Conservation (phyloP, 2,888 invertebrate species). For the Tupiocoris notatus region DNA sequence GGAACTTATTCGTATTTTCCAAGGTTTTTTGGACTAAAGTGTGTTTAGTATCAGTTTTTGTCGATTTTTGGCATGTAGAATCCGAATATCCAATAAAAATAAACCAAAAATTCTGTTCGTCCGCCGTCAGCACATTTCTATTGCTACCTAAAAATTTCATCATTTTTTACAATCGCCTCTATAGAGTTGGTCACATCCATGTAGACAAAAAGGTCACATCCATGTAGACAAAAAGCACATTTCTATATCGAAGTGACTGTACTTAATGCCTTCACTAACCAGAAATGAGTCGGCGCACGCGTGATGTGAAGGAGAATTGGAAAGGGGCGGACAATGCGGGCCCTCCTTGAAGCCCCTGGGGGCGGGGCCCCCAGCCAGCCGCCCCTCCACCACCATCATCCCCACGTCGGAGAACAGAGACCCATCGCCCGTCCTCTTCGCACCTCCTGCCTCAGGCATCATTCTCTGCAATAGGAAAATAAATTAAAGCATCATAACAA, state of each 20-base stretch:
- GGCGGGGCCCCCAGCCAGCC: slow-evolving; percentile 47
- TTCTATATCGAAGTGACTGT: neutral
- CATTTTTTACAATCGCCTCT: too few relatives aligned
- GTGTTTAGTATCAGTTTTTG: too few relatives aligned
- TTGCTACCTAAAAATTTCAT: too few relatives aligned
- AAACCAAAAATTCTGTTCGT: too few relatives aligned
- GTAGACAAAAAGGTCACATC: too few relatives aligned
- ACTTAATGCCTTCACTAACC: neutral
- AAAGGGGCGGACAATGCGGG: slow-evolving; percentile 61
- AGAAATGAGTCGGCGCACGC: slow-evolving; percentile 54
- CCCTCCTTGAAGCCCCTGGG: slow-evolving; percentile 61
- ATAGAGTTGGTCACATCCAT: too few relatives aligned
- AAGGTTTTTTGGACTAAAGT: too few relatives aligned
- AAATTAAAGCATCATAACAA: too few relatives aligned
- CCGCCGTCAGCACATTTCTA: too few relatives aligned
- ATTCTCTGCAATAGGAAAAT: slow-evolving; percentile 28
- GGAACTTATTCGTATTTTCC: too few relatives aligned
- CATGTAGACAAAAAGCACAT: neutral
- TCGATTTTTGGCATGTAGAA: too few relatives aligned
- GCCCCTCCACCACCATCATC: slow-evolving; percentile 50
- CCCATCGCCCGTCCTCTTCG: slow-evolving; percentile 44
- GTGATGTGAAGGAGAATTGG: slow-evolving; percentile 53
- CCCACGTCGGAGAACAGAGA: slow-evolving; percentile 49
- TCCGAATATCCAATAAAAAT: too few relatives aligned
- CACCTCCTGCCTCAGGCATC: slow-evolving; percentile 42